Conservation (phyloP, 2,113 vertebrate genomes). For the Notarius quadriscutis region DNA sequence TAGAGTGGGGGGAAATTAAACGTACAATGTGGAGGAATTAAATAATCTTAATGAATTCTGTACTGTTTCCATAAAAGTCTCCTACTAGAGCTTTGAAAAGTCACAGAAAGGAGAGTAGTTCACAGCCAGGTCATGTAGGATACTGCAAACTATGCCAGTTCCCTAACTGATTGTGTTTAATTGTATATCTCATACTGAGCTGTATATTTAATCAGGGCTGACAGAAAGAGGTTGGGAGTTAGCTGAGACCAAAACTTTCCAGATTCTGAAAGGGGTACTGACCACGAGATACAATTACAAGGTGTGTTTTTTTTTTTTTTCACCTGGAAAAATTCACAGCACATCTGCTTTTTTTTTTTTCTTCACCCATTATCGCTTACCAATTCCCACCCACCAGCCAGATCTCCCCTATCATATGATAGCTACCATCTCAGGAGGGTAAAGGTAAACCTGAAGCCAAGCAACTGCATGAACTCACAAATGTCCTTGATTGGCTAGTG, state of each 20-base stretch:
- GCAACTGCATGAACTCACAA: neutral
- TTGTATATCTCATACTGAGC: neutral
- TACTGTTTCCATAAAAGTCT: constrained; percentile 65
- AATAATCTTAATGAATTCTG: constrained; percentile 74
- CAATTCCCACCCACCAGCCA: neutral
- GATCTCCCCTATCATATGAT: neutral
- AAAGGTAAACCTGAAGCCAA: no score
- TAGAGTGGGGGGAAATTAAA: constrained; percentile 75
- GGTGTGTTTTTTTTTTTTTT: neutral
- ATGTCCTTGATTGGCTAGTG: neutral
- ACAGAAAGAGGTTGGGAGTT: neutral
- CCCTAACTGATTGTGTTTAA: neutral
- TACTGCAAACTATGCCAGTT: neutral
- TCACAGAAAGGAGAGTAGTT: neutral
- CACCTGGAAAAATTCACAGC: neutral
- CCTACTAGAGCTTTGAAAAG: neutral
- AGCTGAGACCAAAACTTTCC: neutral
- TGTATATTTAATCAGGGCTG: neutral
- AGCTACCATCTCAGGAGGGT: neutral
- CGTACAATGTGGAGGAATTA: constrained; percentile 51
- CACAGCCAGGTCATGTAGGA: neutral
- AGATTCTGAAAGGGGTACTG: neutral
- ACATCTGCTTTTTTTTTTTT: neutral
- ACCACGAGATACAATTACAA: neutral
- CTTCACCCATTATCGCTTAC: neutral